Conservation (phyloP, 1,140 invertebrate species). For the Drepana arcuata region DNA sequence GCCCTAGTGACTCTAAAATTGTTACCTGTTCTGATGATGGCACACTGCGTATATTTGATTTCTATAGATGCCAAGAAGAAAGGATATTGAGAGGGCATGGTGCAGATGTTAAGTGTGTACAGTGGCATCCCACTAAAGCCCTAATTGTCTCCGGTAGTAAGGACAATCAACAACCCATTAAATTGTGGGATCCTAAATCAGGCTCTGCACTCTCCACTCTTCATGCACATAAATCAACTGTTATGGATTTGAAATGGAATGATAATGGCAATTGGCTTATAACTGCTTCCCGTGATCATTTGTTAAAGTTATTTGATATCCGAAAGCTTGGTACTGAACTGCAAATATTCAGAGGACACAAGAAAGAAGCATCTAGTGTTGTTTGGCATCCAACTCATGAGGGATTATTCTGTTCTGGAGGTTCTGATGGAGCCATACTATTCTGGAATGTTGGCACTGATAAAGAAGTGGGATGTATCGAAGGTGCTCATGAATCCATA, state of each 20-base stretch:
- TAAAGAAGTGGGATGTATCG: conserved; percentile 98
- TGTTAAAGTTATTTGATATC: conserved; percentile 98
- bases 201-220: conserved; percentile 90
- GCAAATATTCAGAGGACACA: conserved; percentile 97
- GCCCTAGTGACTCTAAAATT: conserved; percentile 98
- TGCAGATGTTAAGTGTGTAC: conserved; percentile 99
- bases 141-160: conserved; percentile 98
- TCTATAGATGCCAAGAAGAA: conserved; percentile 97
- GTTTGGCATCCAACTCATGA: conserved; percentile 99
- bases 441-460: conserved; percentile 99
- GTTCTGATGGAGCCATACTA: conserved; percentile 96
- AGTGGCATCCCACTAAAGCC: conserved; percentile 99
- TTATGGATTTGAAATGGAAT: conserved; percentile 99
- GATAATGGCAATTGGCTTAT: conserved; percentile 99
- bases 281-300: conserved; percentile 97
- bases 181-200: conserved; percentile 98
- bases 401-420: conserved; percentile 95
- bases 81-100: conserved; percentile 97
- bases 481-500: conserved; percentile 98
- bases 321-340: conserved; percentile 94
- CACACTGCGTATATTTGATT: conserved; percentile 98
- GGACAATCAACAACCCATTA: conserved; percentile 99
- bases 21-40: conserved; percentile 99
- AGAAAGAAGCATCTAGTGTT: conserved; percentile 97
- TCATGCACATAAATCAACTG: conserved; percentile 99